Evolutionary conservation across 2,888 invertebrate genomes (phyloP).

Genomic region (Patella pellucida): DNA sequence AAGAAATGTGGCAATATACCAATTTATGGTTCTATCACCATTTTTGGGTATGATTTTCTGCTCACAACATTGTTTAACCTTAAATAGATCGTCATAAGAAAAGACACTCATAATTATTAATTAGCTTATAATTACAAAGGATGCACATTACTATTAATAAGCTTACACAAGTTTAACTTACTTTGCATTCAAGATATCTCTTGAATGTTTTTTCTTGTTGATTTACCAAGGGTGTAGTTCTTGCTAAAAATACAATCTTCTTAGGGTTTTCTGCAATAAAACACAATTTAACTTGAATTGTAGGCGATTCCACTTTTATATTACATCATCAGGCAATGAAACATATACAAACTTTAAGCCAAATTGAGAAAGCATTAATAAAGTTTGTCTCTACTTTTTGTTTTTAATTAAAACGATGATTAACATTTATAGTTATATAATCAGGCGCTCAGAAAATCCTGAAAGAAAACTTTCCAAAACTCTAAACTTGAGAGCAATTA

Average conservation of each 20-base stretch:
- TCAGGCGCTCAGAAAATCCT: no score
- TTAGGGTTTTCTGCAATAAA: not conserved
- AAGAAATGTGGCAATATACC: not conserved
- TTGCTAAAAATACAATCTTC: slow-evolving; percentile 40
- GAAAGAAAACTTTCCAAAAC: not conserved
- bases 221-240: slow-evolving; percentile 42
- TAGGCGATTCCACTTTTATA: no score
- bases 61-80: not conserved
- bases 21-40: no score
- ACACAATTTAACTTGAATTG: no score
- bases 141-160: no score
- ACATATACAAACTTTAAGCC: no score
- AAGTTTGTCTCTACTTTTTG: no score
- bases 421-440: no score
- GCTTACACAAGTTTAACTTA: slow-evolving; percentile 12
- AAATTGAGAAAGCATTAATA: no score
- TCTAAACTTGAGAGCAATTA: not conserved
- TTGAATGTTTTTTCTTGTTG: slow-evolving; percentile 38
- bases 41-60: not conserved
- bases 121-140: no score
- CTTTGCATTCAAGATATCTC: slow-evolving; percentile 29
- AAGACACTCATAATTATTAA: not conserved
- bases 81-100: not conserved
- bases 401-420: no score
- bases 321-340: no score